phyloP scores from a whole-genome alignment of 2,113 vertebrate species.

The Serinus canaria region DNA sequence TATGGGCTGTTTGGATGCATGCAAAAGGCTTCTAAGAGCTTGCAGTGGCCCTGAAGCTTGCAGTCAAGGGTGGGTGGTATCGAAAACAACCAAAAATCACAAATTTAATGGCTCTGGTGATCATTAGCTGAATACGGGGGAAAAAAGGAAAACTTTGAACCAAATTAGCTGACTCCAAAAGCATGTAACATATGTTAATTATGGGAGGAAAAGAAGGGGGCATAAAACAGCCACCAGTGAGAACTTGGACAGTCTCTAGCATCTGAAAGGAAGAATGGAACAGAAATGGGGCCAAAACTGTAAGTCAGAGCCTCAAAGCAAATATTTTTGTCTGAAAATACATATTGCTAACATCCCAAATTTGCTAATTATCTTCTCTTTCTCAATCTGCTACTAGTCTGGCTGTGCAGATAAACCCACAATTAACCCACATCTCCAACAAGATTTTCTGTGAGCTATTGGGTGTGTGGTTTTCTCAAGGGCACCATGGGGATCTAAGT shows the following conservation, averaged over 20 bases:
- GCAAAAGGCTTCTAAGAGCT: background rate
- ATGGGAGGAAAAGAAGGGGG: background rate
- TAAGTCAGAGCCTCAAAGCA: background rate
- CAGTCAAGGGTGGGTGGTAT: background rate
- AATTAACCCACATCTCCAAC: background rate
- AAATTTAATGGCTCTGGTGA: background rate
- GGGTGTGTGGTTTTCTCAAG: background rate
- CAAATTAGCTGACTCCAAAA: background rate
- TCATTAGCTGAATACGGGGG: background rate
- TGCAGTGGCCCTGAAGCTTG: background rate
- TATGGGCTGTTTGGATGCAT: background rate
- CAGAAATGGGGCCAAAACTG: background rate
- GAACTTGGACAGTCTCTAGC: background rate
- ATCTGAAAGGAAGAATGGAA: background rate
- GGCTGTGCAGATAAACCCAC: background rate
- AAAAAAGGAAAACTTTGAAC: background rate
- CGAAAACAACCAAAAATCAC: background rate
- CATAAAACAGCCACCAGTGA: background rate
- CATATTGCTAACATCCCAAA: background rate
- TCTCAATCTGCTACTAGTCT: background rate
- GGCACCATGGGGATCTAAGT: background rate
- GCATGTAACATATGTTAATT: background rate
- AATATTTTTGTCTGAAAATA: conserved; percentile 18
- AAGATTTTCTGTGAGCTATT: background rate
- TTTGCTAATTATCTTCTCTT: background rate